Evolutionary conservation across 2,113 vertebrate genomes (phyloP), one percentile per base, ranked within the genome.

Genomic region (Cryptotis parvus): DNA sequence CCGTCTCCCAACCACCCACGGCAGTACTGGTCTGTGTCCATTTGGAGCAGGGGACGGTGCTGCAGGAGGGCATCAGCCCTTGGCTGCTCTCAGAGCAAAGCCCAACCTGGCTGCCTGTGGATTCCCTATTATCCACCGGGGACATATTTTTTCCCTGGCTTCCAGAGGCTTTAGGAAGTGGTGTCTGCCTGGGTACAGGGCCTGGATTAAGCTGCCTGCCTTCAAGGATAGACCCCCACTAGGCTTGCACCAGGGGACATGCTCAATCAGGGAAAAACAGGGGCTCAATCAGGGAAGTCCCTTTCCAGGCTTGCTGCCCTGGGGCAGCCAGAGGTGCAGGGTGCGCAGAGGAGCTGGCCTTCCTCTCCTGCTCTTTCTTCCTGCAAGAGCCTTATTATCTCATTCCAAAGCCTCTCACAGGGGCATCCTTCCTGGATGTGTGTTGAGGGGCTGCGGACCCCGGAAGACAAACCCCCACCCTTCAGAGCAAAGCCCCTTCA

Each of bases 81-180:
- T 27, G 79, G 10, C 41, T 39, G 37, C 31, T 35, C 65, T 6
- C 33, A 20, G 73, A 87, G 45, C n/a, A 33, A 22, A 90, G 49
- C 43, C 39, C n/a, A 29, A 29, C 63, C 22, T 2, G 39, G n/a
- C 10, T 29, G 52, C 3, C 1, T 0, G 0, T 24, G 70, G 37
- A 39, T 39, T 26, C 52, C 41, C n/a, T n/a, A n/a, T n/a, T n/a
- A n/a, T 70, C 69, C 49, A 26, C 24, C 55, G n/a, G 18, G 33
- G 26, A 22, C 22, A 20, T 43, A n/a, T n/a, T n/a, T n/a, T 75
- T 93, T 70, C 45, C 65, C 55, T 74, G 65, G 70, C 35, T 55
- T 61, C 68, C 14, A 15, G 37, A n/a, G 15, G 52, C 31, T 29
- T 69, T 26, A 2, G 9, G 26, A 39, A 6, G 31, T 69, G 9